Evolutionary conservation across 2,888 invertebrate species (phyloP), one percentile per base, ranked within the genome.

Genomic region (Thalpophila matura): DNA sequence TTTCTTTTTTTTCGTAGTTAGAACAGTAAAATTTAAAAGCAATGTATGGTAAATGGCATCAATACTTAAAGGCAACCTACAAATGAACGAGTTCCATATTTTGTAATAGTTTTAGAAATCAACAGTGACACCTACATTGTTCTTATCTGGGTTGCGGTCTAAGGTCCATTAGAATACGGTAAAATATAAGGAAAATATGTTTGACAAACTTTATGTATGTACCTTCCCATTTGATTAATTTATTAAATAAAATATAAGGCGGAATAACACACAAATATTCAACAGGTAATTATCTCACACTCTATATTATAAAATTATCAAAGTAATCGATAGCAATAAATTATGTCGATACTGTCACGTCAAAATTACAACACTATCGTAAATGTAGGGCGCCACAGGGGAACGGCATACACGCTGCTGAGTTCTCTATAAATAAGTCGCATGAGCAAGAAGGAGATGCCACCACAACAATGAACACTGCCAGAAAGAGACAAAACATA

Each of bases 301-400:
- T 3, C 14, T 20, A 56, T n/a, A 53, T n/a, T n/a, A 53, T n/a
- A 38, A 43, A 58, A 71, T 35, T 1, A 24, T 20, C 14, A 20
- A 45, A 45, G 4, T 53, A 56, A 73, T 67, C 70, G 70, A 76
- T 45, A 53, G 16, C 18, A 38, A 61, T 49, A 61, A 66, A 63
- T 55, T 53, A 56, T 55, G 60, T 80, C 79, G 80, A 78, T 74
- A 69, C 53, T 55, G n/a, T 77, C 35, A 68, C 65, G 55, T 72
- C 64, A 62, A 63, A 75, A 67, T 49, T 22, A 63, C 90, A 86
- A 63, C 91, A 82, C 90, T 91, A 88, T 66, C 63, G 53, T 78
- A 85, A 90, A 91, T 89, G 89, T 88, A 88, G 89, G 88, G 86
- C 91, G 89, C 90, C 89, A 88, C 87, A 83, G 89, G 90, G 91